phyloP scores from a whole-genome alignment of 2,888 invertebrate genomes.

The Anorthoa munda region DNA sequence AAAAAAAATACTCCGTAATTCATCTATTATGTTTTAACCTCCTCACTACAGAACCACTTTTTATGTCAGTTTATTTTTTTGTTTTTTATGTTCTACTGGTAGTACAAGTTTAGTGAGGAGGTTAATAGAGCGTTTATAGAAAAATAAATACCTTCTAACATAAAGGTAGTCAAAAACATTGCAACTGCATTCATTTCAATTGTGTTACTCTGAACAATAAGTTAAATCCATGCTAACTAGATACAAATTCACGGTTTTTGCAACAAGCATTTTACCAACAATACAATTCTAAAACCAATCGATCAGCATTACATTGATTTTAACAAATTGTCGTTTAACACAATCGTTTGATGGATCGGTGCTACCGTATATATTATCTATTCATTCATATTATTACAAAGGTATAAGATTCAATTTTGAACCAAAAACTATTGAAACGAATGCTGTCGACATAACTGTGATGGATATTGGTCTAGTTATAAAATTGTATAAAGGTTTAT shows the following conservation, averaged over 20 bases:
- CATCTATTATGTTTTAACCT: no score
- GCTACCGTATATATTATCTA: slow-evolving; percentile 71
- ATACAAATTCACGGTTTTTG: slow-evolving; percentile 29
- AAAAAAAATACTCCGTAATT: no score
- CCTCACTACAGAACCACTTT: no score
- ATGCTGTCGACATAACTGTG: slow-evolving; percentile 53
- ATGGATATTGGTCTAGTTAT: slow-evolving; percentile 50
- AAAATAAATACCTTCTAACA: no score
- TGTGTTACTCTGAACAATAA: background rate
- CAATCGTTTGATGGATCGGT: slow-evolving; percentile 75
- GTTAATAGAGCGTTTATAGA: no score
- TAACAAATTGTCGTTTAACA: slow-evolving; percentile 69
- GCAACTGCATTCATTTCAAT: background rate
- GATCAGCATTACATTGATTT: slow-evolving; percentile 73
- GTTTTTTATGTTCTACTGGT: no score
- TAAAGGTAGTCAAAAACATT: background rate
- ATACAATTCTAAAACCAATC: slow-evolving; percentile 63
- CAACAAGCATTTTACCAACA: slow-evolving; percentile 5
- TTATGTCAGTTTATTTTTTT: no score
- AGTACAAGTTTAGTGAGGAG: no score
- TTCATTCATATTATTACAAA: slow-evolving; percentile 32
- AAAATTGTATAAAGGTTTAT: slow-evolving; percentile 45
- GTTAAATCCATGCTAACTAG: slow-evolving; percentile 1
- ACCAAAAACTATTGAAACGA: background rate
- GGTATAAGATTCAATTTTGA: slow-evolving; percentile 25